Conservation (phyloP, 2,888 invertebrate species). For the Tenodera sinensis region DNA sequence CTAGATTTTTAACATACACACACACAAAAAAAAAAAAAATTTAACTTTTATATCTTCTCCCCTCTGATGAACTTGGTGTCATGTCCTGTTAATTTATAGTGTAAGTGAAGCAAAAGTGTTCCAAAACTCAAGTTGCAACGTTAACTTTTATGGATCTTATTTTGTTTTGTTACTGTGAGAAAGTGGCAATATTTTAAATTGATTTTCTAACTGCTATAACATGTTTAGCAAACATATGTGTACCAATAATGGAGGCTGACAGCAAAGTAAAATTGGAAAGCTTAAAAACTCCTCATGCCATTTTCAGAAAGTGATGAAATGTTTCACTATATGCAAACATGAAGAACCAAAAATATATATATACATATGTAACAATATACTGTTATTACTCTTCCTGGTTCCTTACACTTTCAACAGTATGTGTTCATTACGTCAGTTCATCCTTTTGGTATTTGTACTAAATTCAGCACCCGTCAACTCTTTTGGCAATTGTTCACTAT, state of each 20-base stretch:
- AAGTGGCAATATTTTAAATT: too few species aligned
- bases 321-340: background rate
- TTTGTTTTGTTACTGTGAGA: too few species aligned
- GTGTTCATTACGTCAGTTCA: background rate
- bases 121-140: too few species aligned
- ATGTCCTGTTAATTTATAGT: too few species aligned
- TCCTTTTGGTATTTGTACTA: conserved; percentile 14
- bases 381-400: background rate
- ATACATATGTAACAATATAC: too few species aligned
- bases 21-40: too few species aligned
- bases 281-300: background rate
- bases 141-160: background rate
- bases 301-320: background rate
- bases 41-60: too few species aligned
- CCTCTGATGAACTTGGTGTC: too few species aligned
- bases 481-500: conserved; percentile 17
- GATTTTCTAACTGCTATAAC: too few species aligned
- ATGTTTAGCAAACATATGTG: too few species aligned
- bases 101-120: too few species aligned
- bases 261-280: background rate
- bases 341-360: background rate
- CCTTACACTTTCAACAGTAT: background rate
- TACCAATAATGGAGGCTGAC: background rate
- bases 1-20: background rate
- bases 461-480: conserved; percentile 14